Conservation (phyloP, 2,113 vertebrate species). For the Cervus canadensis region DNA sequence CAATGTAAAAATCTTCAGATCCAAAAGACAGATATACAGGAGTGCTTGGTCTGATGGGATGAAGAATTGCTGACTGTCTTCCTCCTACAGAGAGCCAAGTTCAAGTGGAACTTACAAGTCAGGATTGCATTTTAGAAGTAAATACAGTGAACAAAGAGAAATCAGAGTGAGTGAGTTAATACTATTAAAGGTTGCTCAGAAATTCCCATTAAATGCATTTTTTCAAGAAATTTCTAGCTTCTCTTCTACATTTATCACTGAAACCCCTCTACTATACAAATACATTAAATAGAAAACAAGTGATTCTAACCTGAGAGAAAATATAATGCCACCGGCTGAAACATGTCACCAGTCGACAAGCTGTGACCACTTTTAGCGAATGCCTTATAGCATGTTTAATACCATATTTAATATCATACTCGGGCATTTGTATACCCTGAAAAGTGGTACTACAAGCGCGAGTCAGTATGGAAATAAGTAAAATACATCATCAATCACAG, state of each 20-base stretch:
- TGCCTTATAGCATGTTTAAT: not conserved
- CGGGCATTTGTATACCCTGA: not conserved
- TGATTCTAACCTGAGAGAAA: not conserved
- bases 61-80: not conserved
- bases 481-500: not conserved
- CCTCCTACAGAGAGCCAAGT: not conserved
- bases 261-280: not conserved
- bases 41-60: not conserved
- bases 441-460: not conserved
- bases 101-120: not conserved
- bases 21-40: not conserved
- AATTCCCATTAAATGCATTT: not conserved
- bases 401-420: not conserved
- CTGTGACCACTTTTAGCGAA: not conserved
- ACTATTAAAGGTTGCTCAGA: not conserved
- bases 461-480: not conserved
- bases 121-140: not conserved
- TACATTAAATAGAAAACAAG: conserved; percentile 4
- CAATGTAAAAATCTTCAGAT: not conserved
- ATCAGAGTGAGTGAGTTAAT: not conserved
- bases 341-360: not conserved
- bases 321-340: not conserved
- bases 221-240: not conserved
- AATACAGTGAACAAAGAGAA: not conserved
- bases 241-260: not conserved